A percentile compares a stretch with the other conserved stretches of the same genome.
Evolutionary conservation across 2,888 invertebrate species (phyloP).

Genomic region (Andricus curvator): DNA sequence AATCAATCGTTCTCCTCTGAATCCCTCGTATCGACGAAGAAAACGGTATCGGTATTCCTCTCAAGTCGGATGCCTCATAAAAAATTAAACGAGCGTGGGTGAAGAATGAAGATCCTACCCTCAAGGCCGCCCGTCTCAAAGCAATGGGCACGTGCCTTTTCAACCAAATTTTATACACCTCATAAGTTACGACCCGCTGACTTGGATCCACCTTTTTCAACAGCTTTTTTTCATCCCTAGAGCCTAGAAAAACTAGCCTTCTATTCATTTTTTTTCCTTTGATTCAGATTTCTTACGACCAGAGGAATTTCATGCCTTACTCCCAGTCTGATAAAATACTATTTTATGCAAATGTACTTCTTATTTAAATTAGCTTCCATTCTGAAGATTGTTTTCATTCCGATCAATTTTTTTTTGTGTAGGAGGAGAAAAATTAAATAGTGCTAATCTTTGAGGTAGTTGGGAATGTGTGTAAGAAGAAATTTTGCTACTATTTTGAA

Average conservation of each 20-base stretch:
- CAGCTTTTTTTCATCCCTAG: no score
- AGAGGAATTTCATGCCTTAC: neutral
- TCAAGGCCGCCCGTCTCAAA: neutral
- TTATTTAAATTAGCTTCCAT: neutral
- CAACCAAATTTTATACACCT: neutral
- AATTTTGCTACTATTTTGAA: neutral
- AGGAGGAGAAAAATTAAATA: no score
- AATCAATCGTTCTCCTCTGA: constrained; percentile 15
- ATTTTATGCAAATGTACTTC: neutral
- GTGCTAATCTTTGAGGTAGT: no score
- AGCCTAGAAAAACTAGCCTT: no score
- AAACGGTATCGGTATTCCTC: neutral
- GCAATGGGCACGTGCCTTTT: constrained; percentile 9
- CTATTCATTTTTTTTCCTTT: no score
- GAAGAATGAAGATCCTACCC: constrained; percentile 17
- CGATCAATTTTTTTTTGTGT: neutral
- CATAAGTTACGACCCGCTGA: neutral
- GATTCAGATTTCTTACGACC: no score
- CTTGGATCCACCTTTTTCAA: neutral
- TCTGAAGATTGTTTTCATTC: neutral
- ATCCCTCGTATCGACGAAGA: neutral
- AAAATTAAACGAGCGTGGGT: constrained; percentile 3
- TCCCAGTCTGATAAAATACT: neutral
- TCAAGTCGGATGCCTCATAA: constrained; percentile 15
- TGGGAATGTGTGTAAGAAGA: neutral